A percentile compares a stretch with the other conserved stretches of the same genome.
Evolutionary conservation across 2,113 vertebrate genomes (phyloP).

Genomic region (Abramis brama): DNA sequence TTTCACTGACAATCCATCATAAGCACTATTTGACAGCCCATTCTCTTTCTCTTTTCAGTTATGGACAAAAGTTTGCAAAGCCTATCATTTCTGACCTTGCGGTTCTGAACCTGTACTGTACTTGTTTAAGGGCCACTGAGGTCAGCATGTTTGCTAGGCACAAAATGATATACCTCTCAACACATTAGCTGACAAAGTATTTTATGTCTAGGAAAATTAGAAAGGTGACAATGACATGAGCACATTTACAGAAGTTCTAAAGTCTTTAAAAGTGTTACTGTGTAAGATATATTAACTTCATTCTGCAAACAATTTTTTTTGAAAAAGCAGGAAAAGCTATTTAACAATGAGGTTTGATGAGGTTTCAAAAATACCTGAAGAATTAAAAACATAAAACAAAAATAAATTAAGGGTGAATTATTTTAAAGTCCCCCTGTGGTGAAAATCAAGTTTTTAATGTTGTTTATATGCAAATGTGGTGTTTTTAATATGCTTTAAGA

Average conservation of each 20-base stretch:
- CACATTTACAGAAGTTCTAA: background rate
- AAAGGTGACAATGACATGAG: background rate
- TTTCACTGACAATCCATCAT: slow-evolving; percentile 32
- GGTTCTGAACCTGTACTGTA: slow-evolving; percentile 4
- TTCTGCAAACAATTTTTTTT: too few relatives aligned
- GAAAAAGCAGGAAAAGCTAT: too few relatives aligned
- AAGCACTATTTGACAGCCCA: slow-evolving; percentile 14
- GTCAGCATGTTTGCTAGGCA: background rate
- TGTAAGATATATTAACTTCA: too few relatives aligned
- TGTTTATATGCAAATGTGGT: too few relatives aligned
- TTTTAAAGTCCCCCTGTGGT: too few relatives aligned
- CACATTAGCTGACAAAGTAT: background rate
- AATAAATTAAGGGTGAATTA: too few relatives aligned
- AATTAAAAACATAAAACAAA: too few relatives aligned
- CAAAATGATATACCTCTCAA: background rate
- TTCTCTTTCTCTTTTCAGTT: slow-evolving; percentile 23
- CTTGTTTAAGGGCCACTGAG: background rate
- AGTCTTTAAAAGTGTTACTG: too few relatives aligned
- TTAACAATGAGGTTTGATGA: too few relatives aligned
- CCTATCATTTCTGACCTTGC: slow-evolving; percentile 24
- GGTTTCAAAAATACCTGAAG: too few relatives aligned
- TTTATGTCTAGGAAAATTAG: background rate
- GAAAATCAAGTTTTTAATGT: too few relatives aligned
- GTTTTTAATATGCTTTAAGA: too few relatives aligned
- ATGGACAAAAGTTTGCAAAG: slow-evolving; percentile 30